A percentile compares a stretch with the other conserved stretches of the same genome.
phyloP scores from a whole-genome alignment of 1,140 invertebrate species.

The Luehdorfia chinensis region DNA sequence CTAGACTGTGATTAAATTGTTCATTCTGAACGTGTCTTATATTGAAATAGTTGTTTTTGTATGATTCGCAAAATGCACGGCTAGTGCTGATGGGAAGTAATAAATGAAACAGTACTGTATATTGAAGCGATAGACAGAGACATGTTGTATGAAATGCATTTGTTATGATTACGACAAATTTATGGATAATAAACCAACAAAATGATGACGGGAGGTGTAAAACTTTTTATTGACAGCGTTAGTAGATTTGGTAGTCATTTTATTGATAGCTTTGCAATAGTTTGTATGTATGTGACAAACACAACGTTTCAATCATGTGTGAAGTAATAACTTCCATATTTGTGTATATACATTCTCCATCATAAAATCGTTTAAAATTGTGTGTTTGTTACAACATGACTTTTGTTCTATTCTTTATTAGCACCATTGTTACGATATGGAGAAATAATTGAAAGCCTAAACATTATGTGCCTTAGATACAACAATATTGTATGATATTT shows the following conservation, averaged over 20 bases:
- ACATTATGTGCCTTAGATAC: slow-evolving; percentile 77
- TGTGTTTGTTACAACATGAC: slow-evolving; percentile 38
- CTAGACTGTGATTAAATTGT: slow-evolving; percentile 76
- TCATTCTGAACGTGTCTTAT: slow-evolving; percentile 75
- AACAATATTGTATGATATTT: slow-evolving; percentile 76
- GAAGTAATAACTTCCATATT: no score
- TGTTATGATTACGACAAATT: slow-evolving; percentile 42
- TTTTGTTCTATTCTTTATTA: slow-evolving; percentile 50
- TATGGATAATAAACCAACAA: slow-evolving; percentile 34
- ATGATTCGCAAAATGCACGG: slow-evolving; percentile 61
- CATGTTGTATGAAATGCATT: slow-evolving; percentile 64
- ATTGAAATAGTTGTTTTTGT: slow-evolving; percentile 76
- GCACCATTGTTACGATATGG: slow-evolving; percentile 70
- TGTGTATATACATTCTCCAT: background rate
- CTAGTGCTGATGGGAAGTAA: slow-evolving; percentile 39
- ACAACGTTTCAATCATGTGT: slow-evolving; percentile 17
- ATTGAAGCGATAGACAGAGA: slow-evolving; percentile 36
- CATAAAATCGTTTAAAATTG: slow-evolving; percentile 10
- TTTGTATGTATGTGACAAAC: slow-evolving; percentile 42
- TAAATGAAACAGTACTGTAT: slow-evolving; percentile 33
- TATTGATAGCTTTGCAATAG: slow-evolving; percentile 64
- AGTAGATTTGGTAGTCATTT: slow-evolving; percentile 57
- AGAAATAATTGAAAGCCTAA: slow-evolving; percentile 73
- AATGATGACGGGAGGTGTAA: no score
- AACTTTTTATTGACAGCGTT: slow-evolving; percentile 56